Base-by-base conservation (phyloP, 2,113 vertebrate genomes). In the Chauna torquata region DNA sequence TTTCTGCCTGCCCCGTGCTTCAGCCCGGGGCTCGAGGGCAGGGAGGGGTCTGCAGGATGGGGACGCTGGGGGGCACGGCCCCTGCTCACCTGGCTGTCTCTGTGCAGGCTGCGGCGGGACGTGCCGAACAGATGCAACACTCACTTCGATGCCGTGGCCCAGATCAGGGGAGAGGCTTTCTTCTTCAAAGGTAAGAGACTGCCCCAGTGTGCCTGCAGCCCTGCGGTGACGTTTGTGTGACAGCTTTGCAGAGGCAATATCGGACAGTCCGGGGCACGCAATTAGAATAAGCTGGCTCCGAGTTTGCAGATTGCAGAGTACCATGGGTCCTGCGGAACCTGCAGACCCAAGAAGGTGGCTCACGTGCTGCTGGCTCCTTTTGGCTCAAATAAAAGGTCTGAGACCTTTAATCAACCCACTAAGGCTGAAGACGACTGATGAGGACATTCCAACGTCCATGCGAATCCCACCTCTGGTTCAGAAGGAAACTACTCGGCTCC, bases 101-200 rank as follows among this genome's bases (percentile, higher is more conserved):
- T 94, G 95, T 11, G 2, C 96, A 99, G 99, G 95, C 92, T 98
- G 78, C 90, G 98, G 24, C 96, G 95, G 66, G 99, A 99, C 1
- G 92, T 98, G 58, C 99, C 99, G 6, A 99, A 99, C 97, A 98
- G 99, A 95, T 99, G 99, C 93, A 98, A 94, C 82, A 97, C 98
- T 4, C 98, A 99, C 94, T 99, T 99, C 1, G 99, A 99, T 2
- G 99, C 99, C 0, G 99, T 99, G 96, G 99, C 99, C 72, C 99
- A 99, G 97, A 99, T 99, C 97, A 98, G 99, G 13, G 99, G 99
- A 12, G 99, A 99, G 96, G 99, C 99, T 49, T 99, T 99, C 98
- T 99, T 99, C 96, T 99, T 99, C 95, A 99, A 99, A 99, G 99
- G 99, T 99, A 98, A 94, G 81, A 0, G 0, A 18, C 6, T 0